Evolutionary conservation across 2,113 vertebrate species (phyloP).

Genomic region (Macaca mulatta): DNA sequence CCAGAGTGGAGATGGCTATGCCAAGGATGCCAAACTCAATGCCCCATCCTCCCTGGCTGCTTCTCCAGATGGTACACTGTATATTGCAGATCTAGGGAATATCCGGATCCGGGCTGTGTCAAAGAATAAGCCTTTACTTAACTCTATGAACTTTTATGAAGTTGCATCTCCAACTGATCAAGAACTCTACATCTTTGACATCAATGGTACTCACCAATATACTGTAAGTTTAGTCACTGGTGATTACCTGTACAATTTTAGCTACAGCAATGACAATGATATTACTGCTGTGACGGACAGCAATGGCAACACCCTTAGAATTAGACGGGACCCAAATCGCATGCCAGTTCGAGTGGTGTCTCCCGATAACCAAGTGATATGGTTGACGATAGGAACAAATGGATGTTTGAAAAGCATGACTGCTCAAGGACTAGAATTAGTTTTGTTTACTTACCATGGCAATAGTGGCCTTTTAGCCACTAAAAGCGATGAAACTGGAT

Average conservation of each 20-base stretch:
- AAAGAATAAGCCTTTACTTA: slow-evolving; percentile 90
- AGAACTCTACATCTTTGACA: slow-evolving; percentile 97
- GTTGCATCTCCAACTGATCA: slow-evolving; percentile 95
- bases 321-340: slow-evolving; percentile 93
- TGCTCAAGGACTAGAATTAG: slow-evolving; percentile 94
- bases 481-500: slow-evolving; percentile 96
- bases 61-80: slow-evolving; percentile 94
- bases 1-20: slow-evolving; percentile 95
- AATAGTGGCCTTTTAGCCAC: slow-evolving; percentile 96
- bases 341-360: slow-evolving; percentile 96
- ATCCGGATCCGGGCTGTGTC: slow-evolving; percentile 95
- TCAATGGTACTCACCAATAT: slow-evolving; percentile 96
- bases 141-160: slow-evolving; percentile 91
- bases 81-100: slow-evolving; percentile 97
- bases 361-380: slow-evolving; percentile 98
- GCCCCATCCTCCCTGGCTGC: slow-evolving; percentile 95
- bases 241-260: slow-evolving; percentile 95
- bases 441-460: slow-evolving; percentile 96
- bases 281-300: slow-evolving; percentile 94
- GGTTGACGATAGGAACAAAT: slow-evolving; percentile 95
- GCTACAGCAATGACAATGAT: slow-evolving; percentile 97
- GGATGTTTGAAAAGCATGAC: slow-evolving; percentile 95
- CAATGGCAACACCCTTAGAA: slow-evolving; percentile 95
- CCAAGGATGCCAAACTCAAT: slow-evolving; percentile 97
- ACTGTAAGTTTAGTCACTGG: slow-evolving; percentile 96